Percentiles rank a stretch among this genome's conserved stretches.
Conservation (phyloP, 2,113 vertebrate species). For the Xenopus tropicalis region UCB_Xtro_10.0 CM004444.2:179176001-179176500, state of each 20-base stretch:
- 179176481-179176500: conserved; percentile 74
- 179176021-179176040: background rate
- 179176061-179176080: background rate
- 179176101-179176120: background rate
- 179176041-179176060: background rate
- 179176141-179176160: background rate
- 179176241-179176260: background rate
- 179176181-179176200: background rate
- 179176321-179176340: background rate
- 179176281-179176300: background rate
- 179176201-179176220: too few relatives aligned
- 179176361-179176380: too few relatives aligned
- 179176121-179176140: background rate
- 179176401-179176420: too few relatives aligned
- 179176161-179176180: background rate
- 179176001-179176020: background rate
- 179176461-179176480: conserved; percentile 47
- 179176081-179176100: background rate
- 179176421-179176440: too few relatives aligned
- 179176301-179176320: background rate
- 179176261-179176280: background rate
- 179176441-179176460: too few relatives aligned
- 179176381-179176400: too few relatives aligned
- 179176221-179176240: too few relatives aligned
- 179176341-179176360: background rate